Conservation (phyloP, 1,140 invertebrate species). For the Atta cephalotes region DNA sequence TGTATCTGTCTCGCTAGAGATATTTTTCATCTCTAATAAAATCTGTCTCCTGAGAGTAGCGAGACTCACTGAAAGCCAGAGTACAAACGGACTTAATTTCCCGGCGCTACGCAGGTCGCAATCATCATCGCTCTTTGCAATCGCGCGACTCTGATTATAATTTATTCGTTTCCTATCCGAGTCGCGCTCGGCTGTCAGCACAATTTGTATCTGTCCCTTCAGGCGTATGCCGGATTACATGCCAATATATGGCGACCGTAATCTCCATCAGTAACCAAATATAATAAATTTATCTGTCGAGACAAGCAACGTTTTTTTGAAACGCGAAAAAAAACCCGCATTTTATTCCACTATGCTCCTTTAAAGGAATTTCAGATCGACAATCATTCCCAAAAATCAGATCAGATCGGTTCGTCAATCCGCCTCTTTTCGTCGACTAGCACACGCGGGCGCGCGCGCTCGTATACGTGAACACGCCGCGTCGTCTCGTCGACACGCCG, state of each 20-base stretch:
- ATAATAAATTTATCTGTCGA: neutral
- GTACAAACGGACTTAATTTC: conserved; percentile 38
- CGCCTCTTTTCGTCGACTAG: conserved; percentile 53
- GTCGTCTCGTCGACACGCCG: conserved; percentile 77
- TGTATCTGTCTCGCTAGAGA: neutral
- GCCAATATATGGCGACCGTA: conserved; percentile 8
- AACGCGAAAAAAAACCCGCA: neutral
- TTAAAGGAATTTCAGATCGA: conserved; percentile 31
- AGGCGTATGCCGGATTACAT: neutral
- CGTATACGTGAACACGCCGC: conserved; percentile 56
- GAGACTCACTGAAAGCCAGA: neutral
- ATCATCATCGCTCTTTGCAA: conserved; percentile 42
- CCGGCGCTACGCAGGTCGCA: conserved; percentile 11
- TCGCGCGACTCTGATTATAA: conserved; percentile 57
- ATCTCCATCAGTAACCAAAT: conserved; percentile 9
- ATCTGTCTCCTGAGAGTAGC: conserved; percentile 14
- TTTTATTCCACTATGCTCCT: neutral
- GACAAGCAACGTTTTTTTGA: neutral
- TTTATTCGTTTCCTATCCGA: conserved; percentile 51
- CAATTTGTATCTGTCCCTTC: conserved; percentile 13
- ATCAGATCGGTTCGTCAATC: conserved; percentile 32
- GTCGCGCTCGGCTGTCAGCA: conserved; percentile 1
- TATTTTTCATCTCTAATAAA: conserved; percentile 52
- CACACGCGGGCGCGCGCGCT: conserved; percentile 7
- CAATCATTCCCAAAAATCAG: conserved; percentile 47